A percentile compares a stretch with the other conserved stretches of the same genome.
Evolutionary conservation across 37 sponge, comb jelly and placozoan genomes (phyloP).

Genomic region (Spongia lamella): DNA sequence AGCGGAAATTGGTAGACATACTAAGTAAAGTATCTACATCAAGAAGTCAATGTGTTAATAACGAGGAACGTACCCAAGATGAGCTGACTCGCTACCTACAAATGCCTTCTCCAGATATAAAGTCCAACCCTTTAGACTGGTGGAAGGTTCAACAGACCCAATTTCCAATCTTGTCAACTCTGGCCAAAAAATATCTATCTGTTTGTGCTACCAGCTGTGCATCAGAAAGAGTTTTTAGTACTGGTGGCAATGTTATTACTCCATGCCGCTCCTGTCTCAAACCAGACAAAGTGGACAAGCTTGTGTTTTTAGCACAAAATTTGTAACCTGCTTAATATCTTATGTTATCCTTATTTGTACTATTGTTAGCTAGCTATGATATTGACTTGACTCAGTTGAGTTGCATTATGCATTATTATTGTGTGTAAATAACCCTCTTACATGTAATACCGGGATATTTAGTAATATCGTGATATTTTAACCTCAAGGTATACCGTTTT

Average conservation of each 20-base stretch:
- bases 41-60: too few species aligned
- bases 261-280: conserved; percentile 1
- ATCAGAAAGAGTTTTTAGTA: conserved; percentile 43
- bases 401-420: too few species aligned
- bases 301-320: conserved; percentile 43
- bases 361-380: too few species aligned
- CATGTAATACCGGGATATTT: too few species aligned
- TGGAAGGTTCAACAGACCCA: conserved; percentile 38
- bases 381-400: too few species aligned
- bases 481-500: too few species aligned
- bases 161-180: conserved; percentile 8
- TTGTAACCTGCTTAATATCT: too few species aligned
- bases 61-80: neutral
- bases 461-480: too few species aligned
- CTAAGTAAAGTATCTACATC: too few species aligned
- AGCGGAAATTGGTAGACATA: too few species aligned
- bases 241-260: conserved; percentile 28
- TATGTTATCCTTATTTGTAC: too few species aligned
- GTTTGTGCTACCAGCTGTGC: conserved; percentile 44
- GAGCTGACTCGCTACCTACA: conserved; percentile 1
- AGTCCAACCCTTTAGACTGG: conserved; percentile 27
- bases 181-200: conserved; percentile 34
- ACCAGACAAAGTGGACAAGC: conserved; percentile 26
- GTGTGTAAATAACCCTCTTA: too few species aligned
- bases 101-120: conserved; percentile 1